These are phyloP conservation scores for Penelope pileata DNA, from an alignment of 2,113 vertebrate species.

Conservation along the genomic window DNA sequence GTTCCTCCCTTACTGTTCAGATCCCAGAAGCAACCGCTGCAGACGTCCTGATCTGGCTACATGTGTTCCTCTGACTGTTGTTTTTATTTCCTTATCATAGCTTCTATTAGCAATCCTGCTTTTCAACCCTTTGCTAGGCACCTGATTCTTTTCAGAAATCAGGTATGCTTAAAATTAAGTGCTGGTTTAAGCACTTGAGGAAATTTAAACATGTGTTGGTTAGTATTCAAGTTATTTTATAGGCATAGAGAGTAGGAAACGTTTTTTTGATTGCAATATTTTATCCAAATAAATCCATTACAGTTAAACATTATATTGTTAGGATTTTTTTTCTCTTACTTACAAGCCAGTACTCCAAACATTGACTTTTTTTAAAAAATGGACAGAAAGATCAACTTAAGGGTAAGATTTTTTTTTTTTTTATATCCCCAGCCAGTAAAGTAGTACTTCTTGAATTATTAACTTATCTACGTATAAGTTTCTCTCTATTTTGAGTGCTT, in stretches of 20 bases:
- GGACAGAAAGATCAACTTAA: neutral
- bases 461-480: neutral
- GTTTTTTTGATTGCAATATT: neutral
- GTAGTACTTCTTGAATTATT: neutral
- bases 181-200: neutral
- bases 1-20: fast-evolving
- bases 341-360: neutral
- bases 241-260: neutral
- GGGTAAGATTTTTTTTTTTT: neutral
- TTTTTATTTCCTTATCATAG: neutral
- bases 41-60: neutral
- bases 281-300: neutral
- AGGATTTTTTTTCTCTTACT: fast-evolving
- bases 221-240: neutral
- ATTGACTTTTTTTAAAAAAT: neutral
- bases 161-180: neutral
- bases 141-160: neutral
- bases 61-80: neutral
- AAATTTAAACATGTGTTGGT: neutral
- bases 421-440: neutral
- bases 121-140: neutral
- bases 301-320: neutral
- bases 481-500: neutral
- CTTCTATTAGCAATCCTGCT: neutral
- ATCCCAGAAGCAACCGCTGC: neutral